phyloP scores from a whole-genome alignment of 2,888 invertebrate genomes.

The Dynastes hyllus region DNA sequence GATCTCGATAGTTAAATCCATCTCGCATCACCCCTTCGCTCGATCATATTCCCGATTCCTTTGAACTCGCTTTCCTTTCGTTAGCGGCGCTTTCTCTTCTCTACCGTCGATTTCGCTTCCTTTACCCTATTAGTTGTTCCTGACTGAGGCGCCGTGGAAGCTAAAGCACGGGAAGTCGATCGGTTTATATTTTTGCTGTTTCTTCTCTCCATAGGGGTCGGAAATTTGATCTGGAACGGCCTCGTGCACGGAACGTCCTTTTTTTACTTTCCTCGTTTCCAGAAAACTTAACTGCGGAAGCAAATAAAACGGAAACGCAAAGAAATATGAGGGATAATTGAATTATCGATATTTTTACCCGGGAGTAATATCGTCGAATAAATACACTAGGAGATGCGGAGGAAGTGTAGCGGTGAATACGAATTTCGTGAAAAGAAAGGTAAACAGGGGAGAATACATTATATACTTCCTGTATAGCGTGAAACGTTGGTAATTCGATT shows the following conservation, averaged over 20 bases:
- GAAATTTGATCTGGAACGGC: conserved; percentile 18
- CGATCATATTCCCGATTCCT: no score
- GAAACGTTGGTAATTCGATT: no score
- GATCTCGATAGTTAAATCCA: no score
- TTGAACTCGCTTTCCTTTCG: no score
- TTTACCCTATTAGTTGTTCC: neutral
- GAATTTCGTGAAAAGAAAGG: no score
- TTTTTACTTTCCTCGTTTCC: neutral
- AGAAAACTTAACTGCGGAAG: neutral
- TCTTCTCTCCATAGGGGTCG: neutral
- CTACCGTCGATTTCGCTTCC: neutral
- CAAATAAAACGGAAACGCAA: conserved; percentile 6
- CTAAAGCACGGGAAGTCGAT: neutral
- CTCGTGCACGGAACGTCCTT: neutral
- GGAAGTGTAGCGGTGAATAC: no score
- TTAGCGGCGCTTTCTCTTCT: no score
- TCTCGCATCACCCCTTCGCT: no score
- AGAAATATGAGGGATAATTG: conserved; percentile 12
- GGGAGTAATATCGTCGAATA: neutral
- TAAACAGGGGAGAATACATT: no score
- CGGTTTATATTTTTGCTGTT: conserved; percentile 16
- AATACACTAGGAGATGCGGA: no score
- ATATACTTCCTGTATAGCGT: no score
- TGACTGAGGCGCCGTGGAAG: neutral
- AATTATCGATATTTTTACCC: conserved; percentile 25